Evolutionary conservation across 1,140 invertebrate species (phyloP), one percentile per base, ranked within the genome.

Genomic region (Phortica variegata): DNA sequence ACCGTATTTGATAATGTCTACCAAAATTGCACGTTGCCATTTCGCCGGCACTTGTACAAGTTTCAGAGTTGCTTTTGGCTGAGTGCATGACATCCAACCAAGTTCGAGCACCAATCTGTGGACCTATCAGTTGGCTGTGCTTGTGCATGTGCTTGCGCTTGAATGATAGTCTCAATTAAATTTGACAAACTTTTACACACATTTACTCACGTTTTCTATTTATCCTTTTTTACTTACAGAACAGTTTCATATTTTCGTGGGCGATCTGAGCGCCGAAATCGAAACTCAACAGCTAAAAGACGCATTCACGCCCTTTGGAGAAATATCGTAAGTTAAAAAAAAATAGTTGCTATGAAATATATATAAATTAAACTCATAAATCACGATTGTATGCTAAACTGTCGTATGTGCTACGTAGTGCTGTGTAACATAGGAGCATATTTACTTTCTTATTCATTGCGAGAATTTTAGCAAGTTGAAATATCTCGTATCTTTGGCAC

Each of bases 211-310:
- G 44, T 36, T 47, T 48, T 33, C 43, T 54, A 43, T 29, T 29
- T 20, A 2, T 39, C n/a, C 37, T 70, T 56, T 55, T 60, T 31
- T 80, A 73, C 71, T 82, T 80, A 54, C 83, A 81, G 97, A 95
- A 77, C 93, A 97, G 78, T 93, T 94, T 81, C 96, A 98, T 82
- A 97, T 99, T 81, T 99, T 99, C 79, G 97, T 99, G 49, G 97
- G 97, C 45, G 97, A 99, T 78, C 81, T 99, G 40, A 98, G 95
- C 79, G 94, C 95, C 15, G 97, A 99, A 79, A 96, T 99, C 50
- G 96, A 99, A 79, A 97, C 94, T 34, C 93, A 97, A 76, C 92
- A 94, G 38, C 80, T 99, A 17, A 86, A 92, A 72, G 97, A 98
- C 68, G 96, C 97, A 18, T 99, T 99, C 78, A 86, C 90, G 54